Percentiles rank a stretch among this genome's conserved stretches.
phyloP scores from a whole-genome alignment of 2,888 invertebrate species.

The Halocaridina rubra region DNA sequence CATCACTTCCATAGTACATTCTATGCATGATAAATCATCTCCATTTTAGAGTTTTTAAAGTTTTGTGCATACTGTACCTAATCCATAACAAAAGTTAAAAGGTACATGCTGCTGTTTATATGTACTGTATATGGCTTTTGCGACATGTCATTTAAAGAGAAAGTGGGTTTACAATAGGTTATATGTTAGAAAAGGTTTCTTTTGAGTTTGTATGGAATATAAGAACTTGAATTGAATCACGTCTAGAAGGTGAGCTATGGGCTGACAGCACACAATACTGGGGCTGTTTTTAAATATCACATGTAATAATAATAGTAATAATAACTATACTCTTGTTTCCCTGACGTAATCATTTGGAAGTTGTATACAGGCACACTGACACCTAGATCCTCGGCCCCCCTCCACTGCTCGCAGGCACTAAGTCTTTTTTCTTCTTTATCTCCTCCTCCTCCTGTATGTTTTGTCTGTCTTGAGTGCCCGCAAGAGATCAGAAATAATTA shows the following conservation, averaged over 20 bases:
- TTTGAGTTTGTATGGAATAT: too few relatives aligned
- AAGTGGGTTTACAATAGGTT: too few relatives aligned
- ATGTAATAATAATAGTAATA: constrained; percentile 21
- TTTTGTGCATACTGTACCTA: too few relatives aligned
- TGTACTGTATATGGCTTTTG: too few relatives aligned
- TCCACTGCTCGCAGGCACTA: constrained; percentile 44
- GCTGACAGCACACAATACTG: not conserved
- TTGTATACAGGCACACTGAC: constrained; percentile 47
- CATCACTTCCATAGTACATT: too few relatives aligned
- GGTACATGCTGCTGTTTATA: too few relatives aligned
- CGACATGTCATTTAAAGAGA: too few relatives aligned
- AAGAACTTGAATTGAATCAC: not conserved
- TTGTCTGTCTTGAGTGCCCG: constrained; percentile 52
- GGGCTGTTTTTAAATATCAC: too few relatives aligned
- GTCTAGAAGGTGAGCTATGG: not conserved
- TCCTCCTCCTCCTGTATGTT: constrained; percentile 48
- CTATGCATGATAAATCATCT: too few relatives aligned
- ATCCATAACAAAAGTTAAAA: too few relatives aligned
- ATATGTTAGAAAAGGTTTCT: too few relatives aligned
- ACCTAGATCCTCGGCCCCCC: constrained; percentile 44
- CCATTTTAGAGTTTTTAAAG: too few relatives aligned
- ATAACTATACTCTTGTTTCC: constrained; percentile 49
- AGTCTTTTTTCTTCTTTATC: constrained; percentile 25
- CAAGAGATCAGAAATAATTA: constrained; percentile 43
- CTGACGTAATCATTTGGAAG: constrained; percentile 51